Percentiles rank a stretch among this genome's conserved stretches.
Conservation (phyloP, 2,888 invertebrate genomes). For the Tetheella fluctuosa region DNA sequence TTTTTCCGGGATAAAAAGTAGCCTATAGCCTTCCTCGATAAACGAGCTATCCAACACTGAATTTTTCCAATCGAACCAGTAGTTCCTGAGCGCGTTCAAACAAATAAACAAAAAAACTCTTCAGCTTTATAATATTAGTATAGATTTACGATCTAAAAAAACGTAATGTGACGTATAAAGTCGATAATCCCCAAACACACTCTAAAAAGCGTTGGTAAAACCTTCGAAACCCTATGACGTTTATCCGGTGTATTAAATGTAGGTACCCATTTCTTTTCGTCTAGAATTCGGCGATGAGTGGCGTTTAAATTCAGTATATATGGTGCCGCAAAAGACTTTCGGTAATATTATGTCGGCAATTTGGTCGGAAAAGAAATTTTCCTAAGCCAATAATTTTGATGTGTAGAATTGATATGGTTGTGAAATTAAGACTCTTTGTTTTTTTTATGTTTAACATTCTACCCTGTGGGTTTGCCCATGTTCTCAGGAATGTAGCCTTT, state of each 20-base stretch:
- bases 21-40: too few relatives aligned
- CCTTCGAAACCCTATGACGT: background rate
- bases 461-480: too few relatives aligned
- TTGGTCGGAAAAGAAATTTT: background rate
- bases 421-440: background rate
- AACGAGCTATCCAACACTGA: too few relatives aligned
- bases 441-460: too few relatives aligned
- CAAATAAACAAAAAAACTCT: too few relatives aligned
- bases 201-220: background rate
- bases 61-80: too few relatives aligned
- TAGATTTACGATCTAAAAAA: background rate
- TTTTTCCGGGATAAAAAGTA: too few relatives aligned
- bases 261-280: background rate
- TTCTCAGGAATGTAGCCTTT: too few relatives aligned
- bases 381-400: background rate
- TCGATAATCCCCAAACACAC: background rate
- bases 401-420: background rate
- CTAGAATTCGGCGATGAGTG: background rate
- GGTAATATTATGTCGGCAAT: conserved; percentile 4
- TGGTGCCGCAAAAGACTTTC: conserved; percentile 13
- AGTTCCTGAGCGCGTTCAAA: too few relatives aligned
- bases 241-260: conserved; percentile 1
- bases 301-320: conserved; percentile 16
- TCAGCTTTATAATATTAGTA: too few relatives aligned
- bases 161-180: background rate